Conservation (phyloP, 1,140 invertebrate genomes). For the Conus betulinus region DNA sequence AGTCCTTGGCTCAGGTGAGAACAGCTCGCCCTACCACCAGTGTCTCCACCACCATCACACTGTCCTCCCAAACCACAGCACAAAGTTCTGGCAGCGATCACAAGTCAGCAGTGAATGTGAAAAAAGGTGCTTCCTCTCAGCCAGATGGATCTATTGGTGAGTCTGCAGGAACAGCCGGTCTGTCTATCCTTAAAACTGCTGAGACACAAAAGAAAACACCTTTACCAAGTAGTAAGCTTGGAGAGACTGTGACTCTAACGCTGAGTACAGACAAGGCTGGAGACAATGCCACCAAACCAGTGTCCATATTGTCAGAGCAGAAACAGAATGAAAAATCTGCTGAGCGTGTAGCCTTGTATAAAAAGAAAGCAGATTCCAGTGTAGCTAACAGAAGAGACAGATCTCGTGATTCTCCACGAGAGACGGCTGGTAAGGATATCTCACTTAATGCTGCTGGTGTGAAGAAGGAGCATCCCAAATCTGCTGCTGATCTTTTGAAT, state of each 20-base stretch:
- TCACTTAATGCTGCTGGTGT: background rate
- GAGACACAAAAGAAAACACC: background rate
- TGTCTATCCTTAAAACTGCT: background rate
- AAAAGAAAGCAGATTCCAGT: background rate
- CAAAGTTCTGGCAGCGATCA: background rate
- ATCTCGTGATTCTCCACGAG: background rate
- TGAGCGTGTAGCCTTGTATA: background rate
- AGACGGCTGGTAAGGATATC: background rate
- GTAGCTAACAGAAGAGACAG: background rate
- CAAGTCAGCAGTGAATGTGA: background rate
- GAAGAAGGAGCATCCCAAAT: conserved; percentile 10
- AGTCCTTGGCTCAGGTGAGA: conserved; percentile 37
- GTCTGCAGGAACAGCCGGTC: background rate
- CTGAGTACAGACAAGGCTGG: background rate
- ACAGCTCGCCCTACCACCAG: background rate
- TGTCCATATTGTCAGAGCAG: background rate
- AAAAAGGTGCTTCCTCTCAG: background rate
- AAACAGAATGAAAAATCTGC: conserved; percentile 3
- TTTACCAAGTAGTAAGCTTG: background rate
- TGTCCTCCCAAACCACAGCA: background rate
- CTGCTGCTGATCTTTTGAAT: conserved; percentile 10
- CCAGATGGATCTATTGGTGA: background rate
- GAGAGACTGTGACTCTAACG: conserved; percentile 6
- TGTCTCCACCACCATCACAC: background rate
- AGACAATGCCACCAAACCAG: conserved; percentile 1